phyloP scores from a whole-genome alignment of 2,113 vertebrate species.

The Centropristis striata region DNA sequence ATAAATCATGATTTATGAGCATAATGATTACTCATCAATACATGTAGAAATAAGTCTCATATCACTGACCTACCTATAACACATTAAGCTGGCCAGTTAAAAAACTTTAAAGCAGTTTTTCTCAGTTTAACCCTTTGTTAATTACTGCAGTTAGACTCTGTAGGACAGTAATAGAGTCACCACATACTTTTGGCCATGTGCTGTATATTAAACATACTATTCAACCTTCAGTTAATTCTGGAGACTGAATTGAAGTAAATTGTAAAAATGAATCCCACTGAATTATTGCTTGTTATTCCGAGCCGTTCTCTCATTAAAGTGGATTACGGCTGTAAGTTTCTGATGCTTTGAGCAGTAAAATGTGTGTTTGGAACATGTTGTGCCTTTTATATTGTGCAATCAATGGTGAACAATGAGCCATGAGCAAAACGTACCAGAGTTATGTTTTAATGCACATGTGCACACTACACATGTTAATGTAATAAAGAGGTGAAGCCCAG shows the following conservation, averaged over 20 bases:
- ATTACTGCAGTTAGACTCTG: too few species aligned
- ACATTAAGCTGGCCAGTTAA: too few species aligned
- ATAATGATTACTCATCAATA: too few species aligned
- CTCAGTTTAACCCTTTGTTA: too few species aligned
- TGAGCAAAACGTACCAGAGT: constrained; percentile 5
- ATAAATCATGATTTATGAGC: too few species aligned
- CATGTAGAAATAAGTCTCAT: too few species aligned
- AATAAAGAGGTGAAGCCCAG: not conserved
- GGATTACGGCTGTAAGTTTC: not conserved
- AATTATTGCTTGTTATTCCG: not conserved
- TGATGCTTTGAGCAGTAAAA: not conserved
- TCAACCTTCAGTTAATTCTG: not conserved
- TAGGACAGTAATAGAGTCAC: not conserved
- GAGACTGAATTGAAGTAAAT: not conserved
- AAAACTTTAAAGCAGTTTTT: too few species aligned
- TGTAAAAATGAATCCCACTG: not conserved
- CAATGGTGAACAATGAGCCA: constrained; percentile 26
- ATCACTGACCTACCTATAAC: too few species aligned
- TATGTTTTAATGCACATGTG: constrained; percentile 43
- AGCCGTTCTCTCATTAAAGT: not conserved
- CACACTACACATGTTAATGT: constrained; percentile 1
- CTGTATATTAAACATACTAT: not conserved
- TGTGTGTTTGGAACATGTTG: constrained; percentile 16
- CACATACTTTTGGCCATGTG: not conserved
- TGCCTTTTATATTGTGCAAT: constrained; percentile 42